Percentiles rank a stretch among this genome's conserved stretches.
These are phyloP conservation scores for Digitonthophagus gazella DNA, from an alignment of 2,888 invertebrate genomes.

Conservation along the genomic window DNA sequence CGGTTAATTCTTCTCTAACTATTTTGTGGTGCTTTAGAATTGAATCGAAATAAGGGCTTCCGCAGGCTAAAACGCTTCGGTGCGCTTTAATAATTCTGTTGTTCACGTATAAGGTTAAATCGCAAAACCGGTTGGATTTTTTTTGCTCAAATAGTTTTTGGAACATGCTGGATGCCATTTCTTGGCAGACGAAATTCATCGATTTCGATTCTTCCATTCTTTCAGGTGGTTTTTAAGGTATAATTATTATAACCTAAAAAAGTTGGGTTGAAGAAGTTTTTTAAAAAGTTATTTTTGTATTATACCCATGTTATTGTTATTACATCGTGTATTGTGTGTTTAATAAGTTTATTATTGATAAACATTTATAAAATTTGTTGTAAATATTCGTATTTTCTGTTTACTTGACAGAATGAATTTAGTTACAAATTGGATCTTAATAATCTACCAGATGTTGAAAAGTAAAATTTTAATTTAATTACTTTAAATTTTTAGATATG, in stretches of 20 bases:
- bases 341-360: neutral
- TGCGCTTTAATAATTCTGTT: slow-evolving; percentile 60
- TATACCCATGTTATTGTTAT: no score
- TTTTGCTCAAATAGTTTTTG: slow-evolving; percentile 53
- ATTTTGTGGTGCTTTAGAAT: slow-evolving; percentile 58
- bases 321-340: neutral
- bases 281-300: no score
- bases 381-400: neutral
- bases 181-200: slow-evolving; percentile 48
- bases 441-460: neutral
- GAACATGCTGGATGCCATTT: slow-evolving; percentile 46
- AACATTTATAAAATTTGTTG: neutral
- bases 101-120: slow-evolving; percentile 60
- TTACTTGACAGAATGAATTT: neutral
- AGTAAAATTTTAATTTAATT: neutral
- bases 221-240: neutral
- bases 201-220: slow-evolving; percentile 44
- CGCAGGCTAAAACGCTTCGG: slow-evolving; percentile 61
- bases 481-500: no score
- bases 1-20: slow-evolving; percentile 55
- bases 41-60: slow-evolving; percentile 65
- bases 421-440: neutral
- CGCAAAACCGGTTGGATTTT: slow-evolving; percentile 60
- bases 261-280: no score
- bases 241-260: neutral